Evolutionary conservation across 2,797 vertebrate species (phyloP), one percentile per base, ranked within the genome.

Genomic region (Pelobates cultripes): DNA sequence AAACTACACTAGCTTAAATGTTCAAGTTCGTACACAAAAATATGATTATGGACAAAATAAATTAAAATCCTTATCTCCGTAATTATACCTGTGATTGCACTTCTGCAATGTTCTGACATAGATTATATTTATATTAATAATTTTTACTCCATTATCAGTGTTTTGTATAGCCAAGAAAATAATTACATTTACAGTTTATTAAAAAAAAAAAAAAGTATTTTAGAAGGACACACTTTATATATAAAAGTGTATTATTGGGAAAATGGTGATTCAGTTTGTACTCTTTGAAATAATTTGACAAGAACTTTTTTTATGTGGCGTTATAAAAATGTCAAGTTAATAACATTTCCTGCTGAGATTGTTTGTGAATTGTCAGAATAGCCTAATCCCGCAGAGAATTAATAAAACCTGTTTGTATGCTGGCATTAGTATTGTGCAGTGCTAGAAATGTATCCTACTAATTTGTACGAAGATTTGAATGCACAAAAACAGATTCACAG

Each of bases 401-500:
- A 72, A 13, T 72, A 40, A 72, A 72, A 72, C 70, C 70, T 72
- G 44, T 72, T 72, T 28, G 15, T n/a, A 40, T 3, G 0, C 12
- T 42, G 12, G 6, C 51, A 28, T 10, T 51, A 28, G n/a, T 10
- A 40, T 13, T 40, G 45, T 70, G 2, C 15, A 72, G 5, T 47
- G 5, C 5, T 5, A 47, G 45, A 47, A 72, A 72, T 4, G 43
- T 44, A 53, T 72, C 45, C 7, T 40, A n/a, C 44, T 53, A 51
- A 72, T 72, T 72, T 47, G 15, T 53, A n/a, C n/a, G 45, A 43
- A 72, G 70, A 72, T 17, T 72, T 72, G 1, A 42, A 73, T 57
- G 2, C 28, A 60, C 71, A 60, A 3, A 13, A 51, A 73, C 28
- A 42, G 17, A 73, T 40, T 57, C 71, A 51, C 13, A 10, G 71